These are phyloP conservation scores for Nemotelus nigrinus DNA, from an alignment of 2,888 invertebrate species.

Conservation along the genomic window DNA sequence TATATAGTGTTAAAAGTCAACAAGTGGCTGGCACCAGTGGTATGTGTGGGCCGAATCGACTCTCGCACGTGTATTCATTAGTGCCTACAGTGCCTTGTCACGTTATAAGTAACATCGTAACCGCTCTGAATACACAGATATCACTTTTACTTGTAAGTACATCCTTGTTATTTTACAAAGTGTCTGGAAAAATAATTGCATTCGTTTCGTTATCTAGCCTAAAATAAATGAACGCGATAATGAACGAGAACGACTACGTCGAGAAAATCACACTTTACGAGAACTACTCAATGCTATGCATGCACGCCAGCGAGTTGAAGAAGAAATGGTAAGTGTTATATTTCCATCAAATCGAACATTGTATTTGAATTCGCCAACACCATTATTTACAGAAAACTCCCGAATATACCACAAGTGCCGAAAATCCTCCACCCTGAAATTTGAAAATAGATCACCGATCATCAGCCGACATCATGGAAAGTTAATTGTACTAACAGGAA, in stretches of 20 bases:
- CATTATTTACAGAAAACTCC: slow-evolving; percentile 60
- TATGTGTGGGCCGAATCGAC: slow-evolving; percentile 64
- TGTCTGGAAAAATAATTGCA: slow-evolving; percentile 6
- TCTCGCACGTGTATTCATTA: slow-evolving; percentile 63
- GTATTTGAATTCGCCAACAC: no score
- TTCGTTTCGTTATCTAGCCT: slow-evolving; percentile 67
- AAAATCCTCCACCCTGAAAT: slow-evolving; percentile 50
- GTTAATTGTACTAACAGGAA: slow-evolving; percentile 27
- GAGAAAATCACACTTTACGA: slow-evolving; percentile 76
- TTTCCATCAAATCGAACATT: no score
- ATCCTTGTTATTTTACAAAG: not conserved
- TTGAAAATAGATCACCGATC: not conserved
- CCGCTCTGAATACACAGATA: slow-evolving; percentile 72
- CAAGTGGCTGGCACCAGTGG: not conserved
- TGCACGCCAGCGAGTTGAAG: slow-evolving; percentile 64
- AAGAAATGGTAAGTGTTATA: slow-evolving; percentile 47
- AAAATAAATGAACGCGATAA: slow-evolving; percentile 79
- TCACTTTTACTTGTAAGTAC: slow-evolving; percentile 74
- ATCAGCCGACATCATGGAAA: not conserved
- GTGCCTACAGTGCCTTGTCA: slow-evolving; percentile 72
- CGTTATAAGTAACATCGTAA: slow-evolving; percentile 72
- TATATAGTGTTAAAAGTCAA: slow-evolving; percentile 21
- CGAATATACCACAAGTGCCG: slow-evolving; percentile 58
- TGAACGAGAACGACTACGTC: slow-evolving; percentile 77
- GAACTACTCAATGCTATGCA: slow-evolving; percentile 76